These are phyloP conservation scores for Epinotia demarniana DNA, from an alignment of 2,888 invertebrate genomes.

Conservation along the genomic window DNA sequence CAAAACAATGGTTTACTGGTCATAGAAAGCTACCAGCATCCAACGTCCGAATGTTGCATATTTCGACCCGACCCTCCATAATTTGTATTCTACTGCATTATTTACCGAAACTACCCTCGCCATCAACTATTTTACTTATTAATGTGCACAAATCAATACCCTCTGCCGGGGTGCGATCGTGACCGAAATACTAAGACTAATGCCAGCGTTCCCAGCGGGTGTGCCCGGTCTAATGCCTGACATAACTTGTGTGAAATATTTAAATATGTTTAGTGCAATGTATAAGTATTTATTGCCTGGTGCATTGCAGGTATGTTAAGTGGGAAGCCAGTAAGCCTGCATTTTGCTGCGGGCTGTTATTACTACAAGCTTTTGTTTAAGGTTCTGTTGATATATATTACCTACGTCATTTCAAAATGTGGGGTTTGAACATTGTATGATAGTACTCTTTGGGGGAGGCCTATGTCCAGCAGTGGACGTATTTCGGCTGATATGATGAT, in stretches of 20 bases:
- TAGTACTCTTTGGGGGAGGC: too few species aligned
- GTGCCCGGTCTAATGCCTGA: constrained; percentile 36
- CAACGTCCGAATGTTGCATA: constrained; percentile 3
- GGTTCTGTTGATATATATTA: too few species aligned
- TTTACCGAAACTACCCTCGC: constrained; percentile 32
- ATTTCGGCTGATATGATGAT: too few species aligned
- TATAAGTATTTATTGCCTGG: constrained; percentile 5
- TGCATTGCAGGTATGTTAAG: constrained; percentile 9
- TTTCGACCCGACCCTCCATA: constrained; percentile 6
- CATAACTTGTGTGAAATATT: constrained; percentile 24
- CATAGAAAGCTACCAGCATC: not conserved
- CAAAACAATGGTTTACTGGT: not conserved
- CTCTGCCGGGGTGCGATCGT: constrained; percentile 36
- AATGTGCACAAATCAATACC: constrained; percentile 44
- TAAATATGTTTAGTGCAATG: constrained; percentile 18
- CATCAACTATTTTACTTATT: constrained; percentile 44
- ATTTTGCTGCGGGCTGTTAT: not conserved
- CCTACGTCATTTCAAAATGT: too few species aligned
- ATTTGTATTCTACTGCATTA: constrained; percentile 31
- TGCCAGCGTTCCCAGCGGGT: constrained; percentile 29
- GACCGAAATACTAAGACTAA: constrained; percentile 35
- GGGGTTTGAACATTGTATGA: too few species aligned
- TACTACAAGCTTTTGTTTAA: too few species aligned
- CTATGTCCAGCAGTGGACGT: too few species aligned
- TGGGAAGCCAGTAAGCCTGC: not conserved